A percentile compares a stretch with the other conserved stretches of the same genome.
Evolutionary conservation across 1,140 invertebrate species (phyloP).

Genomic region (Drosophila prosaltans): DNA sequence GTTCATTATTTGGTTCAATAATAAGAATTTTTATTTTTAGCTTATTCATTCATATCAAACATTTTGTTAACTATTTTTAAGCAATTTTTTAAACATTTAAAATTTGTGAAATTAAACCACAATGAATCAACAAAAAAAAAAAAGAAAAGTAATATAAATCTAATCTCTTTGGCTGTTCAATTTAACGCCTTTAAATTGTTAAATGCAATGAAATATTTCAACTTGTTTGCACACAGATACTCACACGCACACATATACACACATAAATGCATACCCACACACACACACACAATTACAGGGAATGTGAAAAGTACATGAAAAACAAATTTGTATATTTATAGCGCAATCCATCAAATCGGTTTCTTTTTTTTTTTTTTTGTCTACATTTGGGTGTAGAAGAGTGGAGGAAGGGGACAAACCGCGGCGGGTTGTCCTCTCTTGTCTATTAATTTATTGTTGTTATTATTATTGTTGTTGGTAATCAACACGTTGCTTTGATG

Average conservation of each 20-base stretch:
- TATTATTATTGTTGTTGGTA: constrained; percentile 72
- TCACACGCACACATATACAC: neutral
- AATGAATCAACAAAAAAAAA: constrained; percentile 70
- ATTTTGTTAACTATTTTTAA: constrained; percentile 33
- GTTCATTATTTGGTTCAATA: no score
- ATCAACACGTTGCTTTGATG: constrained; percentile 79
- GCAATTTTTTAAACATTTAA: constrained; percentile 54
- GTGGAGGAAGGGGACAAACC: constrained; percentile 37
- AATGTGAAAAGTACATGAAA: constrained; percentile 53
- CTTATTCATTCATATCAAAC: neutral
- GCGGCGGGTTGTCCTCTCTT: constrained; percentile 61
- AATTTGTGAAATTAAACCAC: constrained; percentile 69
- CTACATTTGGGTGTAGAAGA: neutral
- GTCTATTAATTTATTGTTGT: constrained; percentile 77
- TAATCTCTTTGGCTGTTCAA: constrained; percentile 34
- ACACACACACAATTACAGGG: constrained; percentile 1
- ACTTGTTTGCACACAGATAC: neutral
- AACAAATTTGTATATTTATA: constrained; percentile 61
- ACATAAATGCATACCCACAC: neutral
- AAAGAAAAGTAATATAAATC: neutral
- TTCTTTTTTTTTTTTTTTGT: constrained; percentile 15
- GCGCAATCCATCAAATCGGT: constrained; percentile 61
- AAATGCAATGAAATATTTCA: constrained; percentile 49
- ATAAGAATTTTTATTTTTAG: neutral
- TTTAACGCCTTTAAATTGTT: constrained; percentile 67